Conservation (phyloP, 1,140 invertebrate species). For the Gryllus bimaculatus region DNA sequence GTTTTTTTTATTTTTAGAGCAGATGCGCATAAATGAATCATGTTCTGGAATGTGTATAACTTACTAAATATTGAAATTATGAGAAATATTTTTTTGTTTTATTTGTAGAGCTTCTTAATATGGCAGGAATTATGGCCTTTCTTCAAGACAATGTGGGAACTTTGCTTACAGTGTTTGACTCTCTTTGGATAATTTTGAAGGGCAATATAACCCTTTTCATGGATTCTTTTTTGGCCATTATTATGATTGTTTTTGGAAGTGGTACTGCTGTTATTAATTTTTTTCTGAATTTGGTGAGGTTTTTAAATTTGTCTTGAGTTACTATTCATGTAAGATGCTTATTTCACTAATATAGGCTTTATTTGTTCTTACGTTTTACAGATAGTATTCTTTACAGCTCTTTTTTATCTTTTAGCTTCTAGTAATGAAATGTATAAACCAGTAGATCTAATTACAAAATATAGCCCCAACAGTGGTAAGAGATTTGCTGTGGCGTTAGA, state of each 20-base stretch:
- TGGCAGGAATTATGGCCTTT: slow-evolving; percentile 66
- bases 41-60: not conserved
- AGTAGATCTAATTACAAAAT: slow-evolving; percentile 67
- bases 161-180: slow-evolving; percentile 79
- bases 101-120: slow-evolving; percentile 57
- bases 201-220: slow-evolving; percentile 89
- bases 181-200: slow-evolving; percentile 84
- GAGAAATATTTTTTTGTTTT: slow-evolving; percentile 7
- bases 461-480: slow-evolving; percentile 57
- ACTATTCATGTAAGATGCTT: not conserved
- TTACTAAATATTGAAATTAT: not conserved
- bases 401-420: slow-evolving; percentile 89
- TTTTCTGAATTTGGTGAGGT: slow-evolving; percentile 74
- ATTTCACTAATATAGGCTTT: not conserved
- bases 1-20: not conserved
- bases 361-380: slow-evolving; percentile 31
- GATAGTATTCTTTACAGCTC: slow-evolving; percentile 91
- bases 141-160: slow-evolving; percentile 88
- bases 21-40: not conserved
- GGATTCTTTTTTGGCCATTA: slow-evolving; percentile 69
- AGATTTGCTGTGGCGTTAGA: slow-evolving; percentile 69
- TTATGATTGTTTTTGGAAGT: slow-evolving; percentile 83
- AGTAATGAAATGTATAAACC: slow-evolving; percentile 87
- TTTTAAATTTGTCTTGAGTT: not conserved
- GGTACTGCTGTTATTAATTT: slow-evolving; percentile 91